phyloP scores from a whole-genome alignment of 2,113 vertebrate species.

The Meriones unguiculatus region DNA sequence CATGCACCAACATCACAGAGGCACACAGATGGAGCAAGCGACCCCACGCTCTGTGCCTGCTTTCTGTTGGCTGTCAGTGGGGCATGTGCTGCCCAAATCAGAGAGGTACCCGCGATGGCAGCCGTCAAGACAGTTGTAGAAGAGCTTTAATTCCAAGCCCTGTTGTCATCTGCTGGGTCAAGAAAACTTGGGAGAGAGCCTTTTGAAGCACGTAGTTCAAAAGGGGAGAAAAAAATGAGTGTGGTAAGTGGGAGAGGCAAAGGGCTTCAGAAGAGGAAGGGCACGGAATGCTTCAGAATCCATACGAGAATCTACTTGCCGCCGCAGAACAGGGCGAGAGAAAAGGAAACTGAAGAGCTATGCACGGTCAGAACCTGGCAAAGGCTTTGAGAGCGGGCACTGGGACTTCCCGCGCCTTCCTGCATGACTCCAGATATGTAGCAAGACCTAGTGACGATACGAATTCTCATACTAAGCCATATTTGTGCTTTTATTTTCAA shows the following conservation, averaged over 20 bases:
- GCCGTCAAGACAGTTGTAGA: neutral
- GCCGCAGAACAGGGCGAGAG: neutral
- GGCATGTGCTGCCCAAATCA: neutral
- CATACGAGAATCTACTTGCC: neutral
- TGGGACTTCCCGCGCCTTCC: neutral
- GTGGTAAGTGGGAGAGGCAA: neutral
- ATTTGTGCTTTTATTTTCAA: neutral
- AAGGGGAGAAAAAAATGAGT: neutral
- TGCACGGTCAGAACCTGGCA: neutral
- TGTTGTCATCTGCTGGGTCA: neutral
- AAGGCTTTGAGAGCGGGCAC: neutral
- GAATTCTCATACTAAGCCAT: neutral
- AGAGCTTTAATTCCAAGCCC: neutral
- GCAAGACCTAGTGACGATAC: neutral
- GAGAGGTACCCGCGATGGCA: neutral
- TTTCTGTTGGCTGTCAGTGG: neutral
- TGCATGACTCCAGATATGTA: neutral
- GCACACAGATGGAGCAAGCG: neutral
- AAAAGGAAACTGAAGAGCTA: neutral
- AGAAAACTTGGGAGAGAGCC: neutral
- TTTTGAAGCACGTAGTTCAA: neutral
- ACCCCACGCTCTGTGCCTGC: rapidly evolving
- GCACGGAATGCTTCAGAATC: neutral
- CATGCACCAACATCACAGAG: neutral
- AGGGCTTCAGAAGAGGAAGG: neutral